Evolutionary conservation across 2,888 invertebrate species (phyloP).

Genomic region (Rhaphigaster nebulosa): DNA sequence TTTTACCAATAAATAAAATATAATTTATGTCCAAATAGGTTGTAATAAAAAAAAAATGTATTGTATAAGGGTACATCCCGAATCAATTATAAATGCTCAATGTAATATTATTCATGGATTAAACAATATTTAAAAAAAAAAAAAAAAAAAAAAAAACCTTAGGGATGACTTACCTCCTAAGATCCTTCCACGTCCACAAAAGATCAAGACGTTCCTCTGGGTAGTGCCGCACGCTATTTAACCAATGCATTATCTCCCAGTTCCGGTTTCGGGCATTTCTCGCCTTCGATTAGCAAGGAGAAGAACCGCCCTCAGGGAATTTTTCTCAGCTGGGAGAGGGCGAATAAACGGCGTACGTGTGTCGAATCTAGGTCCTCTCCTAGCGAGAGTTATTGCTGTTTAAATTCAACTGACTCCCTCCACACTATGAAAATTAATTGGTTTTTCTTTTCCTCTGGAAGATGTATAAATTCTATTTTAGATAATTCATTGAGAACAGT

Average conservation of each 20-base stretch:
- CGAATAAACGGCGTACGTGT: constrained; percentile 43
- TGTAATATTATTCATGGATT: no score
- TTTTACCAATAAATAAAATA: no score
- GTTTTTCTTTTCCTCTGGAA: neutral
- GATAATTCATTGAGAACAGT: neutral
- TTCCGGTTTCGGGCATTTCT: neutral
- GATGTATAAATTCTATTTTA: neutral
- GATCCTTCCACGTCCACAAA: no score
- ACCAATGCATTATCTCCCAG: neutral
- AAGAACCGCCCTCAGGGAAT: neutral
- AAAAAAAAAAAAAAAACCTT: no score
- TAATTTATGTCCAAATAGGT: no score
- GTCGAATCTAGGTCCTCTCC: constrained; percentile 19
- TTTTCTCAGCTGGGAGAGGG: neutral
- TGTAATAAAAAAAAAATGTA: no score
- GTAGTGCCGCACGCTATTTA: neutral
- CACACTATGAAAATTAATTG: constrained; percentile 18
- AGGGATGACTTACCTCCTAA: no score
- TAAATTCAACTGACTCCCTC: constrained; percentile 17
- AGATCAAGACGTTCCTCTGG: neutral
- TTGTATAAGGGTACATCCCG: no score
- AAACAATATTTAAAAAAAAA: no score
- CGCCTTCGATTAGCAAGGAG: neutral
- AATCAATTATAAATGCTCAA: no score
- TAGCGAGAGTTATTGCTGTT: constrained; percentile 1